Evolutionary conservation across 2,797 vertebrate species (phyloP), one percentile per base, ranked within the genome.

Genomic region (Champsocephalus gunnari): DNA sequence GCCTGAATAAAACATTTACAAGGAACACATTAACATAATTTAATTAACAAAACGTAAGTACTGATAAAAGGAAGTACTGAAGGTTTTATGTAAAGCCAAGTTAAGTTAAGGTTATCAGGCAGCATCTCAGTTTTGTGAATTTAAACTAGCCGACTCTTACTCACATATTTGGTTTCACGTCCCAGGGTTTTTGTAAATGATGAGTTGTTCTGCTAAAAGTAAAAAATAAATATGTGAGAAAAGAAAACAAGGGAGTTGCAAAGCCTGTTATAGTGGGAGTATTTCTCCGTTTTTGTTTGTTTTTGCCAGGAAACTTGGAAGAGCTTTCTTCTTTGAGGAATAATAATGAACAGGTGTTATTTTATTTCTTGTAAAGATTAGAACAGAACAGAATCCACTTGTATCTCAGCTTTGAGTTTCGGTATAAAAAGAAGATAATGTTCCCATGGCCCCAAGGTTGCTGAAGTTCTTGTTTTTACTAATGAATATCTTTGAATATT

Each of bases 101-200:
- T 8, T 68, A 53, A 55, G 12, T 12, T 45, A 3, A 49, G 9
- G 56, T 19, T 6, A 41, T 17, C 2, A 9, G 16, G 1, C 9
- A n/a, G 48, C 13, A 24, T 58, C 12, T 43, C 14, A 14, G 14
- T 12, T 6, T 16, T 63, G 34, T 12, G 32, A 60, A 51, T 0
- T 38, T 5, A 72, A 66, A 70, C 12, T 13, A 49, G 1, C 13
- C 1, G 12, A 48, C 8, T 61, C 17, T 10, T 57, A 96, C 98
- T 96, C 92, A 99, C 98, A 90, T 98, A 98, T 98, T 96, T 99
- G 50, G 98, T 99, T 96, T 99, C 97, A 70, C 97, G 94, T 38
- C 98, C 98, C 79, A 95, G 82, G 78, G 94, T 90, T 93, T 94
- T 96, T 58, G 94, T 91, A 67, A 90, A 82, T 11, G 93, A 86